These are phyloP conservation scores for Euclidia mi DNA, from an alignment of 2,888 invertebrate genomes.

Conservation along the genomic window DNA sequence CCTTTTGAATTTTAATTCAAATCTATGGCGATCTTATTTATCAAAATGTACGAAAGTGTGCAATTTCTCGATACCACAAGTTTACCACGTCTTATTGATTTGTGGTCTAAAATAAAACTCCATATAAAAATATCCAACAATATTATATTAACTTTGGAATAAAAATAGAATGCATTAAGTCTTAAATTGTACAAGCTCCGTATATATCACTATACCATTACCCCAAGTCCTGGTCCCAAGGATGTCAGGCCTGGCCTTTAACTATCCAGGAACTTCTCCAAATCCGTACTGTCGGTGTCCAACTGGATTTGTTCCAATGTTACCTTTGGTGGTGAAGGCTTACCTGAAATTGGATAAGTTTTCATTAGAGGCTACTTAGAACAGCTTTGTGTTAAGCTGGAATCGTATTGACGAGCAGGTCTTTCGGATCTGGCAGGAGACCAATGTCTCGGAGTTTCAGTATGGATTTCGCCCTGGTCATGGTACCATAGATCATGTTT, in stretches of 20 bases:
- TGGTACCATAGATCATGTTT: too few species aligned
- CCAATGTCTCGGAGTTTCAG: too few species aligned
- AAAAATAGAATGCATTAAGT: constrained; percentile 61
- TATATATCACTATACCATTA: constrained; percentile 39
- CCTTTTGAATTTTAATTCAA: too few species aligned
- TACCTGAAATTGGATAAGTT: constrained; percentile 62
- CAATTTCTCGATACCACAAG: too few species aligned
- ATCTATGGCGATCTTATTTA: too few species aligned
- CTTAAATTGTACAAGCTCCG: constrained; percentile 70
- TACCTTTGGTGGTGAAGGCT: constrained; percentile 66
- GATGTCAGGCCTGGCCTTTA: constrained; percentile 55
- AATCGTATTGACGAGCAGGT: too few species aligned
- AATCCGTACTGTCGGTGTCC: constrained; percentile 74
- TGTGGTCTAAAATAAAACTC: constrained; percentile 26
- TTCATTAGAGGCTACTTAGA: too few species aligned
- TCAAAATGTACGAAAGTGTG: too few species aligned
- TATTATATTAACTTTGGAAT: constrained; percentile 74
- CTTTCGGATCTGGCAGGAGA: too few species aligned
- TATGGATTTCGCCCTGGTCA: too few species aligned
- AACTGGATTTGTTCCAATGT: constrained; percentile 83
- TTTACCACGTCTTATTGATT: too few species aligned
- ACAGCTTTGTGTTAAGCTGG: too few species aligned
- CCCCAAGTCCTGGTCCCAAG: constrained; percentile 2
- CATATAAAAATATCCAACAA: constrained; percentile 62
- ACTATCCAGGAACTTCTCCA: constrained; percentile 83